Conservation (phyloP, 2,113 vertebrate genomes). For the Strix aluco region DNA sequence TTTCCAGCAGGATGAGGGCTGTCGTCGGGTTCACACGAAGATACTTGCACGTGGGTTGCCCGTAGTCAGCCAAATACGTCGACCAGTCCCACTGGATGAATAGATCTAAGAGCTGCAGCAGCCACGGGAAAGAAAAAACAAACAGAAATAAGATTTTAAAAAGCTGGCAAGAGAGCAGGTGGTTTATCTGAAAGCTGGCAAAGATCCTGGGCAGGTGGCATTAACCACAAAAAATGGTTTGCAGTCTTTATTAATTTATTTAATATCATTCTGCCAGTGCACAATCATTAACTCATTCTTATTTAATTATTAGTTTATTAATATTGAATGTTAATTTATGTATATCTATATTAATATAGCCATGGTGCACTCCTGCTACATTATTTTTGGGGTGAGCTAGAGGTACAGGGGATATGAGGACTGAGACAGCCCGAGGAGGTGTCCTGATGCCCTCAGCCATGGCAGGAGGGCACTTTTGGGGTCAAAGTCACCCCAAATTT, state of each 20-base stretch:
- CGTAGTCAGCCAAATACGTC: conserved; percentile 92
- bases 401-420: not conserved
- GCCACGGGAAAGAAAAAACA: not conserved
- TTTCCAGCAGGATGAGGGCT: conserved; percentile 90
- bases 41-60: conserved; percentile 91
- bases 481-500: not conserved
- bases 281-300: fast-evolving
- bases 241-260: not conserved
- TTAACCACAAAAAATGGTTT: not conserved
- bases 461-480: not conserved
- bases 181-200: not conserved
- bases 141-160: fast-evolving
- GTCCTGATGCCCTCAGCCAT: fast-evolving
- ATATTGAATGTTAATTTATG: not conserved
- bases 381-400: not conserved
- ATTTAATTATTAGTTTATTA: not conserved
- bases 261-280: too few relatives aligned
- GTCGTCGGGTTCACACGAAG: conserved; percentile 92
- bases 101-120: conserved; percentile 88
- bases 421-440: not conserved
- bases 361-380: fast-evolving
- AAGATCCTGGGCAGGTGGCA: not conserved
- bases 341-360: not conserved
- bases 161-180: not conserved
- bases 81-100: conserved; percentile 99